These are phyloP conservation scores for Drosophila ustulata DNA, from an alignment of 2,888 invertebrate species.

Conservation along the genomic window DNA sequence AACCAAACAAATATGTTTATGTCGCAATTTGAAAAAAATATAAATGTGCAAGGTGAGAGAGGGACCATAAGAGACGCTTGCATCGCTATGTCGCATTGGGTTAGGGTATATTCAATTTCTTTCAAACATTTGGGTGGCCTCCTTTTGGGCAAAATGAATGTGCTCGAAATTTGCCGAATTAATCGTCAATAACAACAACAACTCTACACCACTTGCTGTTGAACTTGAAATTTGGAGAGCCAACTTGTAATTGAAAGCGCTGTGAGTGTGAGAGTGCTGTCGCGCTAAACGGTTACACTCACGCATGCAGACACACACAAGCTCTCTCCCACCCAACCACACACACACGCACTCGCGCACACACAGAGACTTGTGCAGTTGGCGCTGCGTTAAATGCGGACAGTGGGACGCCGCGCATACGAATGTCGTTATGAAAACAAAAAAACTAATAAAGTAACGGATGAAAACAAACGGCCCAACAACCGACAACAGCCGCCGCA, in stretches of 20 bases:
- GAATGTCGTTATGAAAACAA: slow-evolving; percentile 80
- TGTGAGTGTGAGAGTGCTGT: slow-evolving; percentile 32
- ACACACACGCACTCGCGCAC: slow-evolving; percentile 9
- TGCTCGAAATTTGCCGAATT: slow-evolving; percentile 29
- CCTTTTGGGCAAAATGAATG: slow-evolving; percentile 25
- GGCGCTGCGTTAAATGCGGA: slow-evolving; percentile 47
- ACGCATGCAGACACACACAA: slow-evolving; percentile 18
- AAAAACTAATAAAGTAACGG: slow-evolving; percentile 78
- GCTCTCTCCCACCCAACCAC: slow-evolving; percentile 23
- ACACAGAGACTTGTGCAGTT: slow-evolving; percentile 25
- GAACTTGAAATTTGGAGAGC: slow-evolving; percentile 79
- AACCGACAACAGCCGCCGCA: slow-evolving; percentile 19
- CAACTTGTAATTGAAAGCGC: slow-evolving; percentile 62
- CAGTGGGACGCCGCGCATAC: slow-evolving; percentile 62
- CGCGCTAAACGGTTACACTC: slow-evolving; percentile 20
- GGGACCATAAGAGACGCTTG: background rate
- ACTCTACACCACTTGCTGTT: slow-evolving; percentile 16
- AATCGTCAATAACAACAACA: slow-evolving; percentile 18
- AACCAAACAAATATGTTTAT: background rate
- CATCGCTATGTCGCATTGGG: background rate
- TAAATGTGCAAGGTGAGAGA: slow-evolving; percentile 2
- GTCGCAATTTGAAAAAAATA: slow-evolving; percentile 1
- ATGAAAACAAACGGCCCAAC: slow-evolving; percentile 72
- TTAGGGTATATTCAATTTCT: slow-evolving; percentile 21
- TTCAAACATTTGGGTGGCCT: slow-evolving; percentile 43